Conservation (phyloP, 2,888 invertebrate genomes). For the Cloeon dipterum region DNA sequence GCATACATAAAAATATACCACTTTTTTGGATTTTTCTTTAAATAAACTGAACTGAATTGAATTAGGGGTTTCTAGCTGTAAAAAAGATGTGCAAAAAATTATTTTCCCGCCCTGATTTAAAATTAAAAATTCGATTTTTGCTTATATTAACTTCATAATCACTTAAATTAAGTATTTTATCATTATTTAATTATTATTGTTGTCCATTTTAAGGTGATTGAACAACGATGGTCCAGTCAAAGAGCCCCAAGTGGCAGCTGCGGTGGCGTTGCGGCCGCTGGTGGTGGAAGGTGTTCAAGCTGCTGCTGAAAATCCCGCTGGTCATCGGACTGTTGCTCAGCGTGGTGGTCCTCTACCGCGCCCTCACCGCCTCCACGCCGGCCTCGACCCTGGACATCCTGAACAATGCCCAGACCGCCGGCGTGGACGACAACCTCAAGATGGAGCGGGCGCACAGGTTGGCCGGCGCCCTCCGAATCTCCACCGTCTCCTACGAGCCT, state of each 20-base stretch:
- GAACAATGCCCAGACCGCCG: neutral
- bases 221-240: too few species aligned
- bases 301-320: neutral
- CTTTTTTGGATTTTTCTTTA: too few species aligned
- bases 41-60: too few species aligned
- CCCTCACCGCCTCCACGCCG: neutral
- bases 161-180: too few species aligned
- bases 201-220: too few species aligned
- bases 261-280: neutral
- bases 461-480: slow-evolving; percentile 11
- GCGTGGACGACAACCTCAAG: slow-evolving; percentile 8
- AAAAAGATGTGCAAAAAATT: too few species aligned
- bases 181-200: too few species aligned
- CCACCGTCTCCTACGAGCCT: slow-evolving; percentile 11
- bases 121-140: too few species aligned
- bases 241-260: neutral
- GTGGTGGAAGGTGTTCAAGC: neutral
- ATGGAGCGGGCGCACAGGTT: slow-evolving; percentile 10
- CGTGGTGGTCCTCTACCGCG: neutral
- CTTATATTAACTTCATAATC: too few species aligned
- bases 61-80: too few species aligned
- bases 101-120: too few species aligned
- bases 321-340: neutral
- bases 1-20: too few species aligned
- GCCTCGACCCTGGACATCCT: neutral